Conservation (phyloP, 2,113 vertebrate genomes). For the Corythornis vintsioides region DNA sequence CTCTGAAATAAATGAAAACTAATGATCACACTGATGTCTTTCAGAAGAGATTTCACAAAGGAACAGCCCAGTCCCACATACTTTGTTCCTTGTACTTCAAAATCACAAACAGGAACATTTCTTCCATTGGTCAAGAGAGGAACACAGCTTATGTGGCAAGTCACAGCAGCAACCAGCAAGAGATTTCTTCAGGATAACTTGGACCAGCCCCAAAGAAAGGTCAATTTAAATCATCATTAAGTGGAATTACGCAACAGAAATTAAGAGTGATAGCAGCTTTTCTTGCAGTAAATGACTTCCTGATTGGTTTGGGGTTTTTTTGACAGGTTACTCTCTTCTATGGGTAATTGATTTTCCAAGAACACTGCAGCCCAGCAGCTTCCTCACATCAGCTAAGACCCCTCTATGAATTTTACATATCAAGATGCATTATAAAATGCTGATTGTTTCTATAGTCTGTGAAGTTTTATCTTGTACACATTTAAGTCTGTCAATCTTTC, state of each 20-base stretch:
- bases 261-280: not conserved
- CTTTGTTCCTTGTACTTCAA: not conserved
- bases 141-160: not conserved
- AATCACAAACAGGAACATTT: not conserved
- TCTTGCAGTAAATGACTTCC: not conserved
- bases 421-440: not conserved
- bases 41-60: not conserved
- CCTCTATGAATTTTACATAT: not conserved
- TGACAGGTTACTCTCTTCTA: not conserved
- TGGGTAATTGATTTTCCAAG: not conserved
- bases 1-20: not conserved
- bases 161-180: not conserved
- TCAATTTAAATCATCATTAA: not conserved
- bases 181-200: not conserved
- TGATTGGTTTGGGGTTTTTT: not conserved
- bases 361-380: not conserved
- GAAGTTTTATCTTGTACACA: not conserved
- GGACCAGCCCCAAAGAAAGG: not conserved
- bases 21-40: not conserved
- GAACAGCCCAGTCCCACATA: constrained; percentile 4
- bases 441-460: not conserved
- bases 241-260: not conserved
- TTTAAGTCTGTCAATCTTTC: not conserved
- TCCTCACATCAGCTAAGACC: not conserved
- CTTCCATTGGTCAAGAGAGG: not conserved